Base-by-base conservation (phyloP, 2,113 vertebrate species). In the Aspidoscelis tigris region DNA sequence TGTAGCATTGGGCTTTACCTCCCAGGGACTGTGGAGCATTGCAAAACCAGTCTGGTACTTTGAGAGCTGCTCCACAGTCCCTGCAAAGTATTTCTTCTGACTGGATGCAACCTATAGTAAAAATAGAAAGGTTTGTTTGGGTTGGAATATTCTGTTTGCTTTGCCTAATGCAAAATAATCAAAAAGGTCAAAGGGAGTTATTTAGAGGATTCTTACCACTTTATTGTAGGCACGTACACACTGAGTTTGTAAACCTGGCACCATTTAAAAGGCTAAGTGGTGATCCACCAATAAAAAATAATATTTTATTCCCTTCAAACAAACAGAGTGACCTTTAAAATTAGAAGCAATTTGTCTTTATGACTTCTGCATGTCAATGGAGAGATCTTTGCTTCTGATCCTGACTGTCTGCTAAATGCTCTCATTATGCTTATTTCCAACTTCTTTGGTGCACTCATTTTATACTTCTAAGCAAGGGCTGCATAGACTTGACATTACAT, bases 241-340 rank as follows among this genome's bases (percentile, higher is more conserved):
- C 61, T 53, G 76, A 70, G 78, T 88, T 75, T 82, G 81, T 21
- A 26, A 82, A 65, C 83, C 87, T 88, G 87, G 89, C 76, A 84
- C 21, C 80, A 61, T 91, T 87, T 88, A 86, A 87, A 84, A 80
- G 77, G 81, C 87, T 89, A 90, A 53, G 66, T 3, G 83, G 85
- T 82, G 69, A 86, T 0, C 78, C 39, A 21, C 6, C 26, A 81
- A 5, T 66, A 43, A 85, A 90, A 89, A 43, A 47, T 43, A 74
- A 76, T 80, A 44, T 75, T 44, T 89, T 90, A 90, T 84, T 85
- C 80, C 83, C 86, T 6, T 41, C 43, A 90, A 81, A 89, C 5
- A 86, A 89, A 86, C 43, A 89, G 11, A 2, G 18, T 89, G 80
- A 86, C 84, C 82, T 88, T 90, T 94, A 90, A 90, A 89, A 87